A percentile compares a stretch with the other conserved stretches of the same genome.
These are phyloP conservation scores for Malurus leucopterus DNA, from an alignment of 2,797 vertebrate genomes.

Conservation along the genomic window DNA sequence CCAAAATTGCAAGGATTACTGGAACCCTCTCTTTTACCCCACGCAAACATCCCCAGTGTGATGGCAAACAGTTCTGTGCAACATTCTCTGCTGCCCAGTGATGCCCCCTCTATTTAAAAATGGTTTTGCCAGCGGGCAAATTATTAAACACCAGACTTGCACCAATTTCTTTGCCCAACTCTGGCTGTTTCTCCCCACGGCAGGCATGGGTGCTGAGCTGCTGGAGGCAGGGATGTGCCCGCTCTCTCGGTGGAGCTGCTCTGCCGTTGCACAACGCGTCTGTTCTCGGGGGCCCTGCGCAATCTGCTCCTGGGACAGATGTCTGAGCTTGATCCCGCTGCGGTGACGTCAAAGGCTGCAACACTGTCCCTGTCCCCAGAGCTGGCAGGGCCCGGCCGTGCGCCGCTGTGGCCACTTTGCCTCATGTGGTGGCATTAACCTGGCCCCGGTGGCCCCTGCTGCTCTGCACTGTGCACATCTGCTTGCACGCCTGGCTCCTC, in stretches of 20 bases:
- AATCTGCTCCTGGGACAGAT: slow-evolving; percentile 28
- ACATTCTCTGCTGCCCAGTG: not conserved
- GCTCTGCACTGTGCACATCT: fast-evolving
- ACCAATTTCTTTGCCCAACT: not conserved
- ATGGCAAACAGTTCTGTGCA: not conserved
- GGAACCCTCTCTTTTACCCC: not conserved
- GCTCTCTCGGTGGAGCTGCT: not conserved
- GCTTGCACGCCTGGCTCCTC: not conserved
- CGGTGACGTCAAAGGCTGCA: slow-evolving; percentile 59
- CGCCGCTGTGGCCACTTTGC: fast-evolving
- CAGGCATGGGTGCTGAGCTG: not conserved
- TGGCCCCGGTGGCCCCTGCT: not conserved
- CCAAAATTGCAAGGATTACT: not conserved
- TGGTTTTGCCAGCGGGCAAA: not conserved
- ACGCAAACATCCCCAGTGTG: fast-evolving
- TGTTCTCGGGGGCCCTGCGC: not conserved
- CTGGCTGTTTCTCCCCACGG: not conserved
- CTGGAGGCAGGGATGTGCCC: not conserved
- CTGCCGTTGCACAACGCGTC: not conserved
- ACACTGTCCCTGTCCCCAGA: not conserved
- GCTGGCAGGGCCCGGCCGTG: not conserved
- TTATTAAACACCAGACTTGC: not conserved
- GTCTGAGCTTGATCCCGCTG: not conserved
- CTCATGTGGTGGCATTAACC: fast-evolving
- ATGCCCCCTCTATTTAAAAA: not conserved